Percentiles rank a stretch among this genome's conserved stretches.
These are phyloP conservation scores for Aegithalos caudatus DNA, from an alignment of 2,113 vertebrate genomes.

Conservation along the genomic window DNA sequence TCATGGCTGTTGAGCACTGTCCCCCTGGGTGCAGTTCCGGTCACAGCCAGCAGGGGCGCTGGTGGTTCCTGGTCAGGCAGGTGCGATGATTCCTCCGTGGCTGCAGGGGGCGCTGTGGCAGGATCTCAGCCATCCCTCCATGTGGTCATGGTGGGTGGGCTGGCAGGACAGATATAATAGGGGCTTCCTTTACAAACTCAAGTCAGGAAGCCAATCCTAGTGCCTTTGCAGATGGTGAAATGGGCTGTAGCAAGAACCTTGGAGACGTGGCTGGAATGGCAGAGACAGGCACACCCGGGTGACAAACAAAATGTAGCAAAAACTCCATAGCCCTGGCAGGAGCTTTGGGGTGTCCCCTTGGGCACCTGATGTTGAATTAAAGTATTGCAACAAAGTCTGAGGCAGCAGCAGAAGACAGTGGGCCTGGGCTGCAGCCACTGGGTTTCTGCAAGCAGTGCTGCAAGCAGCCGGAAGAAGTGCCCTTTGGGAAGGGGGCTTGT, in stretches of 20 bases:
- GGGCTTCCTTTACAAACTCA: background rate
- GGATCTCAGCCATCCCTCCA: fast-evolving
- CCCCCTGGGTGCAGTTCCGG: fast-evolving
- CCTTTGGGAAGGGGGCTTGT: fast-evolving
- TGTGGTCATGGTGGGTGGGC: fast-evolving
- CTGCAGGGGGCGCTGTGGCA: background rate
- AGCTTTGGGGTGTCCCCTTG: fast-evolving
- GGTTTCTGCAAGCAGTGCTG: fast-evolving
- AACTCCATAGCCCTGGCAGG: background rate
- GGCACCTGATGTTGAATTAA: background rate
- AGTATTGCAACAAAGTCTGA: background rate
- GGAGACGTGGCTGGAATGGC: fast-evolving
- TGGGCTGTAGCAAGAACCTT: background rate
- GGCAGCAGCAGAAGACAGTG: background rate
- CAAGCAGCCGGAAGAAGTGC: fast-evolving
- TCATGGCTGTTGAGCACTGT: fast-evolving
- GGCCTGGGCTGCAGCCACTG: fast-evolving
- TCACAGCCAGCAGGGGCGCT: background rate
- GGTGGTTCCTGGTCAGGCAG: fast-evolving
- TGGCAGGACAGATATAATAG: background rate
- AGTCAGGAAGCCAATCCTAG: fast-evolving
- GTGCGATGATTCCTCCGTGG: fast-evolving
- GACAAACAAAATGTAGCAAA: background rate
- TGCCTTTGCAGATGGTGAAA: fast-evolving
- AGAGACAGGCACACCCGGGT: fast-evolving